Evolutionary conservation across 2,113 vertebrate genomes (phyloP).

Genomic region (Fulica atra): DNA sequence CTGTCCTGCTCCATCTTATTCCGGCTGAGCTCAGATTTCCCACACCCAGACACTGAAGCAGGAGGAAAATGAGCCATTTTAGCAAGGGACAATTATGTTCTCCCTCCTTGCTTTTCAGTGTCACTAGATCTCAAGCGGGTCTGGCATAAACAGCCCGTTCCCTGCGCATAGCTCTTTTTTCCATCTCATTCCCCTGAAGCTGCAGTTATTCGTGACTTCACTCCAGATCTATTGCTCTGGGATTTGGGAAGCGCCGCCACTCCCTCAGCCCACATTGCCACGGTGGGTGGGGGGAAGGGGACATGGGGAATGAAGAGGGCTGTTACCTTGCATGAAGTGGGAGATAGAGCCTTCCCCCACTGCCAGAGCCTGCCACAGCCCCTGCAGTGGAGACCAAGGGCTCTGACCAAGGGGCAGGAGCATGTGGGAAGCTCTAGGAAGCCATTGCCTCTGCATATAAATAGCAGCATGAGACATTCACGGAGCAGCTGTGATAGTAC

Average conservation of each 20-base stretch:
- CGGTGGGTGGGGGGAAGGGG: neutral
- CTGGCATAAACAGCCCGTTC: constrained; percentile 50
- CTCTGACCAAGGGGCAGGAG: neutral
- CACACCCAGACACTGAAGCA: neutral
- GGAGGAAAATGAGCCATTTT: neutral
- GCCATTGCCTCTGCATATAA: accelerated
- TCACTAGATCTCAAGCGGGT: neutral
- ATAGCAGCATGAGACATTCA: neutral
- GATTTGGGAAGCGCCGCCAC: constrained; percentile 57
- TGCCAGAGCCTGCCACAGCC: neutral
- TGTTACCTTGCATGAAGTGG: neutral
- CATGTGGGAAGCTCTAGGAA: neutral
- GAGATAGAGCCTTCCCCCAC: neutral
- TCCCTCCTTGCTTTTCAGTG: neutral
- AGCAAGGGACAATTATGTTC: neutral
- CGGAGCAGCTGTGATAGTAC: neutral
- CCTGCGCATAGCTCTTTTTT: neutral
- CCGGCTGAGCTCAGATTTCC: neutral
- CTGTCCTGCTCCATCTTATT: neutral
- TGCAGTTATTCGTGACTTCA: constrained; percentile 58
- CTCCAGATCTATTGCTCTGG: constrained; percentile 53
- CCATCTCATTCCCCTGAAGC: constrained; percentile 19
- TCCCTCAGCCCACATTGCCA: neutral
- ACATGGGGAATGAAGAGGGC: neutral
- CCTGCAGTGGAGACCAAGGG: neutral